Base-by-base conservation (phyloP, 2,888 invertebrate genomes). In the Epistrophe eligans region DNA sequence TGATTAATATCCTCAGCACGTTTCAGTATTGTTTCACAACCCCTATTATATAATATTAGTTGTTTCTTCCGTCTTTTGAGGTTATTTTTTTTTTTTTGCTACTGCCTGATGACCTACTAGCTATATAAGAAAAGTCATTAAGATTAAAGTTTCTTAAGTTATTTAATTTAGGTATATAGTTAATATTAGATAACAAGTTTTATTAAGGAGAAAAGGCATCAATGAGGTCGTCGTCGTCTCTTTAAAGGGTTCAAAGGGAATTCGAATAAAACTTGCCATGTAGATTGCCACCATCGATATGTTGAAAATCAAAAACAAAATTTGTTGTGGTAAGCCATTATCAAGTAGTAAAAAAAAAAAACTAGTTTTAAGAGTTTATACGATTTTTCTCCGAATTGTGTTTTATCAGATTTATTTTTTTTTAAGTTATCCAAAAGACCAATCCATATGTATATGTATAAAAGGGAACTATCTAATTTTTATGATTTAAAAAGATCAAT, bases 171-270 rank as follows among this genome's bases (percentile, higher is more conserved):
- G 15, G 62, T 1, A 24, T 24, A 3, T 40, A 43, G 66, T 67
- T 19, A 48, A 66, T 66, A 32, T 66, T 66, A 28, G 66, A 66
- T 66, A 32, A 48, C n/a, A 48, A 64, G 32, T 60, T 38, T 60
- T 19, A 1, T 35, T 13, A 38, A 0, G 9, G 58, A 38, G 15
- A 17, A 35, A 58, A 10, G 11, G 8, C 24, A 24, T 2, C 24
- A 40, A 40, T 40, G 11, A 19, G 19, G 13, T 60, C 7, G 24
- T 52, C 7, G 24, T 52, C 24, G 24, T 1, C 24, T 24, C 24
- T 28, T 13, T n/a, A n/a, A 15, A 55, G 28, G 52, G 11, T 28
- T 55, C 24, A 55, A 13, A 55, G 13, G 9, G 28, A 52, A 52
- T 24, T 24, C 50, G 24, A 52, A 10, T 11, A 38, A 11, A 38